Evolutionary conservation across 2,113 vertebrate genomes (phyloP).

Genomic region (Equus przewalskii): DNA sequence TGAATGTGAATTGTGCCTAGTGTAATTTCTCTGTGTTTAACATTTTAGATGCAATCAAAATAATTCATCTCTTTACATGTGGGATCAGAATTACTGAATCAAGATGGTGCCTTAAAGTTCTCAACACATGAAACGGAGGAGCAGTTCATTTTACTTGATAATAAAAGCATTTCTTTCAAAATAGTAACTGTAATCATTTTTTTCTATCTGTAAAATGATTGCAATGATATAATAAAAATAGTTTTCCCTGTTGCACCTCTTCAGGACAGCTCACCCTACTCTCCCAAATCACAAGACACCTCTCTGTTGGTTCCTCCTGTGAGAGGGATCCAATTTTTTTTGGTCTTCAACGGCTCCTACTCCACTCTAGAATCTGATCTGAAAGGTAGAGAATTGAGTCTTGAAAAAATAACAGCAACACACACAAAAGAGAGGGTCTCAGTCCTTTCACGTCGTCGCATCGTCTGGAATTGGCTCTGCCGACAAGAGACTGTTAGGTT

Average conservation of each 20-base stretch:
- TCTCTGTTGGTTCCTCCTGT: background rate
- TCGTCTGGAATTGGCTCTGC: background rate
- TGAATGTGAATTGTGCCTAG: constrained; percentile 61
- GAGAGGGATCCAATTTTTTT: background rate
- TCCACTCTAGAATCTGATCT: background rate
- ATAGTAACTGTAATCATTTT: background rate
- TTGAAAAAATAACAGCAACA: background rate
- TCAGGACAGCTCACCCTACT: background rate
- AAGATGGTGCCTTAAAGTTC: background rate
- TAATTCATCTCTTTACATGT: constrained; percentile 71
- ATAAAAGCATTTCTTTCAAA: constrained; percentile 43
- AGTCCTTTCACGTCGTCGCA: rapidly evolving
- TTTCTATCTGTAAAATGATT: background rate
- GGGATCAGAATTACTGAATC: constrained; percentile 43
- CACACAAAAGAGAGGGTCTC: background rate
- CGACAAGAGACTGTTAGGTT: background rate
- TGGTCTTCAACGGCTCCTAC: background rate
- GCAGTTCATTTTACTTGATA: background rate
- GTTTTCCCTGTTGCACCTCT: background rate
- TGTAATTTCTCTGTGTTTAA: constrained; percentile 73
- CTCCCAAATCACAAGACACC: background rate
- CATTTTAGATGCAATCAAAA: constrained; percentile 75
- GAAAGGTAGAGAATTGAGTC: background rate
- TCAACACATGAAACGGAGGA: background rate
- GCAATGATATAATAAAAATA: background rate